A percentile compares a stretch with the other conserved stretches of the same genome.
Evolutionary conservation across 2,888 invertebrate genomes (phyloP).

Genomic region (Agonopterix subpropinquella): DNA sequence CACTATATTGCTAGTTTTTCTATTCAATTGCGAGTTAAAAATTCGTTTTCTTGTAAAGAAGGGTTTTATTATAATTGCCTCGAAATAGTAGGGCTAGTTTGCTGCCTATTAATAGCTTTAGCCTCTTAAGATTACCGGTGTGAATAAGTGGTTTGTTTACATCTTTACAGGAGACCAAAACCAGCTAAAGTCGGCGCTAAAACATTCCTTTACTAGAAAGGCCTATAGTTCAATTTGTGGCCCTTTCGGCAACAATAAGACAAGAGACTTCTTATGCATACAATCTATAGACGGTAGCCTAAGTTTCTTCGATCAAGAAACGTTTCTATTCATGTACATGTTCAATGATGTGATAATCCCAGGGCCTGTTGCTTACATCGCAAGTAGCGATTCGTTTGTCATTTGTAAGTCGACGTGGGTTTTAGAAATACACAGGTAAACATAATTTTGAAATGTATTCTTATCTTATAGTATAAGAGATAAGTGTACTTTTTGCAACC

Average conservation of each 20-base stretch:
- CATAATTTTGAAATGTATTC: neutral
- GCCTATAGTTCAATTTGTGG: conserved; percentile 88
- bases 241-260: conserved; percentile 89
- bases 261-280: conserved; percentile 92
- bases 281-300: conserved; percentile 93
- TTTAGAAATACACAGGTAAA: conserved; percentile 89
- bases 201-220: conserved; percentile 86
- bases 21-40: no score
- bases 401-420: conserved; percentile 88
- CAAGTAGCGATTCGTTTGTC: conserved; percentile 89
- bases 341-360: conserved; percentile 89
- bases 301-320: conserved; percentile 95
- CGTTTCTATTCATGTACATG: conserved; percentile 87
- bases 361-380: conserved; percentile 87
- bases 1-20: no score
- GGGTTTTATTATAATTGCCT: no score
- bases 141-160: no score
- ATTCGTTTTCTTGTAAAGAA: no score
- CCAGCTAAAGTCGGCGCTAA: conserved; percentile 82
- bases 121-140: no score
- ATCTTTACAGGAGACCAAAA: conserved; percentile 79
- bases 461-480: no score
- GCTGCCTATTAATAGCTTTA: no score
- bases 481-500: no score
- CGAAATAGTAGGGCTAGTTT: no score